Conservation (phyloP, 2,888 invertebrate genomes). For the Anaspis maculata region DNA sequence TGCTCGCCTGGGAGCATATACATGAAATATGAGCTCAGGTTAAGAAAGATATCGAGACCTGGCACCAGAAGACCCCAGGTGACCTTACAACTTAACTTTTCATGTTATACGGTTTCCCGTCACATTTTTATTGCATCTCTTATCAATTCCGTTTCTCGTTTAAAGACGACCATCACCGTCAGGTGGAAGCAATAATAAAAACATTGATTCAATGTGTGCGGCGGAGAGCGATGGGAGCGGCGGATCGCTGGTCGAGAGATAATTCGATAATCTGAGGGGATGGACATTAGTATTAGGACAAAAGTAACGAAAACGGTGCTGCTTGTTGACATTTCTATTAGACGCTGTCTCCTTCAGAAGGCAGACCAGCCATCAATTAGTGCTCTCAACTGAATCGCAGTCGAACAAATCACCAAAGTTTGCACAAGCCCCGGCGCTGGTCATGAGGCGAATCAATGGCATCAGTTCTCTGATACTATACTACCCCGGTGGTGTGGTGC, state of each 20-base stretch:
- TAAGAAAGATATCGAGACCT: slow-evolving; percentile 3
- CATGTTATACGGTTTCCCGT: no score
- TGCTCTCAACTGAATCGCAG: slow-evolving; percentile 36
- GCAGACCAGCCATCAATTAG: slow-evolving; percentile 40
- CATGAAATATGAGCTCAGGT: slow-evolving; percentile 30
- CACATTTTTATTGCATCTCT: no score
- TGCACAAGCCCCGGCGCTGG: slow-evolving; percentile 20
- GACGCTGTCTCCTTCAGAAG: slow-evolving; percentile 39
- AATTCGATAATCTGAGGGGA: no score
- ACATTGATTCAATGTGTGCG: no score
- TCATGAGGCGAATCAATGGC: slow-evolving; percentile 5
- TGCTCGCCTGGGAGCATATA: slow-evolving; percentile 19
- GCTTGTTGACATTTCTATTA: slow-evolving; percentile 42
- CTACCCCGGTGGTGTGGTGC: no score
- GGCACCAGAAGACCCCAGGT: slow-evolving; percentile 5
- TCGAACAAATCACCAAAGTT: slow-evolving; percentile 35
- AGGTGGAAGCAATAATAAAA: no score
- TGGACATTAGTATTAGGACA: slow-evolving; percentile 15
- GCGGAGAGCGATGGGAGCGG: no score
- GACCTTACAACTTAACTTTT: slow-evolving; percentile 1
- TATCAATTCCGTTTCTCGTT: no score
- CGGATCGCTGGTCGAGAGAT: no score
- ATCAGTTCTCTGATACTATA: no score
- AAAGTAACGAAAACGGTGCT: slow-evolving; percentile 24
- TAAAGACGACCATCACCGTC: no score